phyloP scores from a whole-genome alignment of 2,888 invertebrate genomes.

The Rhogogaster chlorosoma region DNA sequence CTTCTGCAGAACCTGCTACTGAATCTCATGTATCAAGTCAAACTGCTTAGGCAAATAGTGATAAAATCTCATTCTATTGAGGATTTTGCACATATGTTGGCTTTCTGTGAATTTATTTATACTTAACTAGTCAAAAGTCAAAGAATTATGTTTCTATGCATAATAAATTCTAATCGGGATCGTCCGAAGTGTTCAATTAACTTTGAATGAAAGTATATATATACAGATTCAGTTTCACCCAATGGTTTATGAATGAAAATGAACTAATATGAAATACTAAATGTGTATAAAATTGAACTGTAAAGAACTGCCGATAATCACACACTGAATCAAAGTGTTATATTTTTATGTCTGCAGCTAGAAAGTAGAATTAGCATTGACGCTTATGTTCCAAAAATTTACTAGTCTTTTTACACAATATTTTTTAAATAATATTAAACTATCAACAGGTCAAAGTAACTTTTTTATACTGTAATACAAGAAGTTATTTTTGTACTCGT shows the following conservation, averaged over 20 bases:
- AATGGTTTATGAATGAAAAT: not conserved
- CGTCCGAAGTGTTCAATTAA: not conserved
- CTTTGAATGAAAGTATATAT: not conserved
- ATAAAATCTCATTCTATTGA: not conserved
- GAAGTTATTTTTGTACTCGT: not conserved
- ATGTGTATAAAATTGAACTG: not conserved
- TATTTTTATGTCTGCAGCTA: not conserved
- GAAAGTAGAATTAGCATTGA: not conserved
- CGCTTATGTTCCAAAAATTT: not conserved
- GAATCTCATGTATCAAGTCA: not conserved
- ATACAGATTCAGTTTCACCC: not conserved
- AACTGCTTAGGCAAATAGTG: not conserved
- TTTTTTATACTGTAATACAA: not conserved
- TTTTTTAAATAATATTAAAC: not conserved
- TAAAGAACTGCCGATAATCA: not conserved
- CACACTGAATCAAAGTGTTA: not conserved
- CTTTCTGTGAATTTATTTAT: not conserved
- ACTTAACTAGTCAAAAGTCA: not conserved
- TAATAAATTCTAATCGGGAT: not conserved
- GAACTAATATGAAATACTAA: not conserved
- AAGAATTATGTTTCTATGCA: not conserved
- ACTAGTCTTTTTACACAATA: not conserved
- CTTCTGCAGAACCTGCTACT: constrained; percentile 57
- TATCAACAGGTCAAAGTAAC: not conserved
- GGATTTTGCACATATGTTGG: not conserved